These are phyloP conservation scores for Puffinus mauretanicus DNA, from an alignment of 2,113 vertebrate species.

Conservation along the genomic window DNA sequence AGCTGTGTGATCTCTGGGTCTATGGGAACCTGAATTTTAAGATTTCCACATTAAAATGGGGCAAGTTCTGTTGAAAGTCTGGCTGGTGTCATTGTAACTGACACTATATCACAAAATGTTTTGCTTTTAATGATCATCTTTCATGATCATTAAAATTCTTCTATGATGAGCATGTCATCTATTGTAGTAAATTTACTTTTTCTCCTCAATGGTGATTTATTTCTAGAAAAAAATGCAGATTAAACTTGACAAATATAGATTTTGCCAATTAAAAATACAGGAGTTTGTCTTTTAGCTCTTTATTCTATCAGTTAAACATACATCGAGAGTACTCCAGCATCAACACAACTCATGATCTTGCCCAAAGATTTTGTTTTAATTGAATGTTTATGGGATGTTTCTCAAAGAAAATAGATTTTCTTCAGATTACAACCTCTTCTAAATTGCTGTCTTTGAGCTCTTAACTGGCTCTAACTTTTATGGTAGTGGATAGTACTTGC, in stretches of 20 bases:
- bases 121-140: neutral
- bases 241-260: neutral
- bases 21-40: neutral
- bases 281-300: neutral
- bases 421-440: neutral
- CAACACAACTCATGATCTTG: neutral
- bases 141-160: neutral
- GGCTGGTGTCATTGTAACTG: neutral
- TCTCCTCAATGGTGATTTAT: neutral
- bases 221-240: neutral
- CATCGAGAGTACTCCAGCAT: neutral
- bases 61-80: neutral
- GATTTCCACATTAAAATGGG: neutral
- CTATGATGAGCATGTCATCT: too few relatives aligned
- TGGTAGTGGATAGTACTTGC: rapidly evolving
- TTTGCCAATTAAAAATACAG: neutral
- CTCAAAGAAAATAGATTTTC: neutral
- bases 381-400: too few relatives aligned
- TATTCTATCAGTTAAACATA: neutral
- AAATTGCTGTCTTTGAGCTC: neutral
- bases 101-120: neutral
- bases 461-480: neutral
- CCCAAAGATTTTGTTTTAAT: neutral
- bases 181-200: neutral
- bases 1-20: neutral